A percentile compares a stretch with the other conserved stretches of the same genome.
phyloP scores from a whole-genome alignment of 2,888 invertebrate genomes.

The Cantharis nigra region DNA sequence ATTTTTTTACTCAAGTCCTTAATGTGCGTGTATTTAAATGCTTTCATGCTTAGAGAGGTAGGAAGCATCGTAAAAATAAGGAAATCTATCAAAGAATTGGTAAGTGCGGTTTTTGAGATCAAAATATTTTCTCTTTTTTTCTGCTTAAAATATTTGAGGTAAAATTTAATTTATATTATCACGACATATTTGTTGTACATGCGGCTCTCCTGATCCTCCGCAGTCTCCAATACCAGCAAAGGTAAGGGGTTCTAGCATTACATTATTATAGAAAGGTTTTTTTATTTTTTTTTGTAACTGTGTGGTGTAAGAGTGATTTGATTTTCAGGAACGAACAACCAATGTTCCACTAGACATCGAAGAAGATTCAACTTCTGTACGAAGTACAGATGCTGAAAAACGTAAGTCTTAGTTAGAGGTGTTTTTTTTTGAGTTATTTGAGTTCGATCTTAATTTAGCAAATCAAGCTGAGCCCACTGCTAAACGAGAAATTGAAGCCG shows the following conservation, averaged over 20 bases:
- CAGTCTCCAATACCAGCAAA: slow-evolving; percentile 54
- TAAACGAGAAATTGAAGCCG: slow-evolving; percentile 38
- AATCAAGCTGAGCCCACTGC: slow-evolving; percentile 53
- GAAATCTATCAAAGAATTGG: slow-evolving; percentile 78
- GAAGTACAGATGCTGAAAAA: slow-evolving; percentile 84
- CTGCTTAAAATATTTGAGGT: not conserved
- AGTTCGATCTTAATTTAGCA: slow-evolving; percentile 46
- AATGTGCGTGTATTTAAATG: slow-evolving; percentile 44
- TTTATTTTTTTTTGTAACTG: slow-evolving; percentile 1
- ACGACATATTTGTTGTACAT: slow-evolving; percentile 61
- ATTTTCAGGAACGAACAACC: slow-evolving; percentile 81
- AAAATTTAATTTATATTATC: slow-evolving; percentile 42
- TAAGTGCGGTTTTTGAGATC: slow-evolving; percentile 57
- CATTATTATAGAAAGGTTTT: not conserved
- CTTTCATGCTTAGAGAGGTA: slow-evolving; percentile 71
- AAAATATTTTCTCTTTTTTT: not conserved
- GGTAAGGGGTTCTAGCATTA: slow-evolving; percentile 55
- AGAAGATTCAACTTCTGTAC: slow-evolving; percentile 87
- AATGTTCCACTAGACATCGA: slow-evolving; percentile 89
- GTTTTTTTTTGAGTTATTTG: not conserved
- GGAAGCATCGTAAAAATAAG: slow-evolving; percentile 73
- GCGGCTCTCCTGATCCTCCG: slow-evolving; percentile 63
- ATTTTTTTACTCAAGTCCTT: slow-evolving; percentile 14
- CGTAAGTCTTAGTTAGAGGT: slow-evolving; percentile 55
- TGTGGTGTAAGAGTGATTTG: slow-evolving; percentile 17